Conservation (phyloP, 2,113 vertebrate species). For the Laticauda laticaudata region DNA sequence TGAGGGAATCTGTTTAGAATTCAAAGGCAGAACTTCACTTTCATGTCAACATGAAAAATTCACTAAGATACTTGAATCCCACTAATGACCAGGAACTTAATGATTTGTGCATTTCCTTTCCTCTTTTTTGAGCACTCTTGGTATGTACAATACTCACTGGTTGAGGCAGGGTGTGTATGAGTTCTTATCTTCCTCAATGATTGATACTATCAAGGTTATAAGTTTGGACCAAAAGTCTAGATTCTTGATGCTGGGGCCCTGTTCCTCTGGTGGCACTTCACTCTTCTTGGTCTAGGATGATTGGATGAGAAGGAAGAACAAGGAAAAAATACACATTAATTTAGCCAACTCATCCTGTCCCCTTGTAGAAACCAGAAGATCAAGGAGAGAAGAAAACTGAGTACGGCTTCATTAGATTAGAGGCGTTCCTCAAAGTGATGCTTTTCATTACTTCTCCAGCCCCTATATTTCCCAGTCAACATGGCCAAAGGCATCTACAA, state of each 20-base stretch:
- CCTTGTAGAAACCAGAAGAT: not conserved
- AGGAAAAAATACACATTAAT: not conserved
- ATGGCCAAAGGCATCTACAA: not conserved
- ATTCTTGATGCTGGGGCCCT: constrained; percentile 98
- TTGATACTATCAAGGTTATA: constrained; percentile 97
- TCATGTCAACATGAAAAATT: not conserved
- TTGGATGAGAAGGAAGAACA: not conserved
- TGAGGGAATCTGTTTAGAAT: constrained; percentile 82
- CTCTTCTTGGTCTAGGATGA: constrained; percentile 88
- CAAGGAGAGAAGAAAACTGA: not conserved
- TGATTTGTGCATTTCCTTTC: not conserved
- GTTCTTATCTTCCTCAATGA: constrained; percentile 98
- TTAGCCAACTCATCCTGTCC: not conserved
- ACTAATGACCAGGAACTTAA: not conserved
- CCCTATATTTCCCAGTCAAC: not conserved
- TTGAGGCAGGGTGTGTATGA: constrained; percentile 98
- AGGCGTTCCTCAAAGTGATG: not conserved
- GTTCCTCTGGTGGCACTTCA: constrained; percentile 90
- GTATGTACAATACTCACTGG: constrained; percentile 78
- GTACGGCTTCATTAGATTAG: not conserved
- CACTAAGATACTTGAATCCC: not conserved
- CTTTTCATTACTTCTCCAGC: not conserved
- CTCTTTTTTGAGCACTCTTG: not conserved
- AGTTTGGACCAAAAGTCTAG: constrained; percentile 99
- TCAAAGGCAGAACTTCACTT: not conserved